Base-by-base conservation (phyloP, 2,888 invertebrate genomes). In the Phalera bucephala region DNA sequence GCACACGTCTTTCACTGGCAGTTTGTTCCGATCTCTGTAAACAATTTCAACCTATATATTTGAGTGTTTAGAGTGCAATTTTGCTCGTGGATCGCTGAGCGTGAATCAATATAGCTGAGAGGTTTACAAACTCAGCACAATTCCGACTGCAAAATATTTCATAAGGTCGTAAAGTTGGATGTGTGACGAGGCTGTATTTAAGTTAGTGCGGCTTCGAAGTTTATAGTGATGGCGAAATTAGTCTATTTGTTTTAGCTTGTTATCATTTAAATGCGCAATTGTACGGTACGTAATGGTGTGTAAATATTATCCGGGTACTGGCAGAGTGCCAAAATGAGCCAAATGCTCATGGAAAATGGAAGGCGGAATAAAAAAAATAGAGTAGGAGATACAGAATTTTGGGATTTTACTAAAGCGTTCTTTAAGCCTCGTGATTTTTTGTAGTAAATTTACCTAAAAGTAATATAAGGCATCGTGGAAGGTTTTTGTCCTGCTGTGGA, bases 91-190 rank as follows among this genome's bases (percentile, higher is more conserved):
- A 4, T n/a, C 7, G 1, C 33, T 26, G 32, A 11, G 14, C 25
- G 28, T 45, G 56, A 69, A 71, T 72, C 69, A 68, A 68, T 72
- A 69, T 56, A 48, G 45, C 44, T 41, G 42, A 54, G 50, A 47
- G 56, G 58, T 65, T 68, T 52, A 63, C 45, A 32, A 51, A 54
- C 45, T 53, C 51, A 40, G 52, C 50, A 32, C 37, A 38, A 59
- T 66, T 58, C 35, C 42, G 59, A 55, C 52, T 60, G 54, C 41
- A 52, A 69, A 67, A 67, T 64, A 60, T 70, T 70, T 66, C 59
- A 61, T 61, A 60, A 50, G 50, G 50, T 48, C 44, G 41, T 60
- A 52, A 55, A 51, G 43, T 46, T 38, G 35, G 40, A 36, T 53
- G 41, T 10, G 29, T 11, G 1, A 2, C 14, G 15, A 8, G n/a